Evolutionary conservation across 2,797 vertebrate species (phyloP).

Genomic region (Eidolon dupreanum): DNA sequence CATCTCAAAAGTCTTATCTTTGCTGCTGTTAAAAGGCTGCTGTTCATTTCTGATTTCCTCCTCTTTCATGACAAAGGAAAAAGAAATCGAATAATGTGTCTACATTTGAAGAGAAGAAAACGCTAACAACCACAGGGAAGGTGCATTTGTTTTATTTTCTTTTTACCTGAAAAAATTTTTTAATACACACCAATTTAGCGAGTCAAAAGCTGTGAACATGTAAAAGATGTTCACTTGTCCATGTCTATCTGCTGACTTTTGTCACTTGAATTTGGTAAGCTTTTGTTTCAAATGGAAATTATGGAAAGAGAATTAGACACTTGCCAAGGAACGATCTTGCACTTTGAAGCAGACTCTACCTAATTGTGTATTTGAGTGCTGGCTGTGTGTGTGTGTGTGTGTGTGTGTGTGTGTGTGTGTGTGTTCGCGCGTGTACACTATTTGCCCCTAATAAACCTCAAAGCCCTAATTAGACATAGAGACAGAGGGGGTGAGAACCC

Average conservation of each 20-base stretch:
- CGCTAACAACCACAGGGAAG: slow-evolving; percentile 47
- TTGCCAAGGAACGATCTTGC: slow-evolving; percentile 13
- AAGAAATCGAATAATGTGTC: slow-evolving; percentile 74
- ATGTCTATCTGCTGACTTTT: slow-evolving; percentile 54
- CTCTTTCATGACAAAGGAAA: slow-evolving; percentile 61
- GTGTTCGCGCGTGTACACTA: neutral
- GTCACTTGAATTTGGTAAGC: slow-evolving; percentile 4
- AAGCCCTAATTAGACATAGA: slow-evolving; percentile 48
- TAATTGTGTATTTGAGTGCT: slow-evolving; percentile 60
- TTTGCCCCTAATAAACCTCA: slow-evolving; percentile 53
- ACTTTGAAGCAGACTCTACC: slow-evolving; percentile 19
- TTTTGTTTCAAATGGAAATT: slow-evolving; percentile 48
- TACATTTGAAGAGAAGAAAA: slow-evolving; percentile 53
- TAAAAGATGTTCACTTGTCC: slow-evolving; percentile 60
- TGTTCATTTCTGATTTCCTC: slow-evolving; percentile 47
- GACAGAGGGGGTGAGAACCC: slow-evolving; percentile 30
- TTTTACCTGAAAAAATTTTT: slow-evolving; percentile 52
- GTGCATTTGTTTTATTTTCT: slow-evolving; percentile 65
- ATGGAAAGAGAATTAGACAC: slow-evolving; percentile 40
- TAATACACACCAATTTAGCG: slow-evolving; percentile 5
- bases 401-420: neutral
- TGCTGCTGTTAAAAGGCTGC: slow-evolving; percentile 75
- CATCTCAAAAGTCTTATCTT: slow-evolving; percentile 77
- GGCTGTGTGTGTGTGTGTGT: neutral
- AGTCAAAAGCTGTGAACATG: slow-evolving; percentile 42